Evolutionary conservation across 1,140 invertebrate genomes (phyloP).

Genomic region (Macrobrachium nipponense): DNA sequence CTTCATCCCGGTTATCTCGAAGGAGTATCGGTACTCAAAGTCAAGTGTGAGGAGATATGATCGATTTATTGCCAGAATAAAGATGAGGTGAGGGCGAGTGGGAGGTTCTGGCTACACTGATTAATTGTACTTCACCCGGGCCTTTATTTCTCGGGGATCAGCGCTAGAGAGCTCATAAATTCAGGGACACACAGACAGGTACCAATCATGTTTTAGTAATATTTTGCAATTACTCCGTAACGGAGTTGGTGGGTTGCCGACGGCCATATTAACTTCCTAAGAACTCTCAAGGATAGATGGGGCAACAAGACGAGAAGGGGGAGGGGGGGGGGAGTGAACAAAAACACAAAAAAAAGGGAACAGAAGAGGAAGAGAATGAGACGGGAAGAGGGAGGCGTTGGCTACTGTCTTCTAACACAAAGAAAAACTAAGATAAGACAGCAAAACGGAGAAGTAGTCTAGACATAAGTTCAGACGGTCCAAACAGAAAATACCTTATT

Average conservation of each 20-base stretch:
- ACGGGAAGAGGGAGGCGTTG: not conserved
- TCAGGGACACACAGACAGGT: conserved; percentile 46
- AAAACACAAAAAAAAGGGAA: not conserved
- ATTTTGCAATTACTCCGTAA: conserved; percentile 52
- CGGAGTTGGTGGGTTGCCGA: conserved; percentile 15
- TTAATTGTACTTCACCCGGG: conserved; percentile 43
- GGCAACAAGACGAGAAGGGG: not conserved
- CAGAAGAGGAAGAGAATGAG: not conserved
- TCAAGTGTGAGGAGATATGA: conserved; percentile 56
- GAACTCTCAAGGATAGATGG: not conserved
- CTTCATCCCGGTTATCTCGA: conserved; percentile 44
- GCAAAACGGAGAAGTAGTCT: not conserved
- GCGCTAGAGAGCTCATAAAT: conserved; percentile 42
- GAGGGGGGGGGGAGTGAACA: too few relatives aligned
- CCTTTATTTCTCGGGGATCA: conserved; percentile 46
- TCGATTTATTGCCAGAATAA: conserved; percentile 56
- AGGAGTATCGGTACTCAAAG: conserved; percentile 43
- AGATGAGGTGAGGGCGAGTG: conserved; percentile 36
- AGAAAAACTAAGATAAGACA: not conserved
- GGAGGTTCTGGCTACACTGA: conserved; percentile 31
- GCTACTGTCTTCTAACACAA: too few relatives aligned
- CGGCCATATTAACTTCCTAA: conserved; percentile 19
- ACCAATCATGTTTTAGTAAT: conserved; percentile 55
- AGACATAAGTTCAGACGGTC: not conserved
- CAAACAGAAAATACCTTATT: not conserved